Evolutionary conservation across 1,140 invertebrate species (phyloP).

Genomic region (Leptopilina clavipes): DNA sequence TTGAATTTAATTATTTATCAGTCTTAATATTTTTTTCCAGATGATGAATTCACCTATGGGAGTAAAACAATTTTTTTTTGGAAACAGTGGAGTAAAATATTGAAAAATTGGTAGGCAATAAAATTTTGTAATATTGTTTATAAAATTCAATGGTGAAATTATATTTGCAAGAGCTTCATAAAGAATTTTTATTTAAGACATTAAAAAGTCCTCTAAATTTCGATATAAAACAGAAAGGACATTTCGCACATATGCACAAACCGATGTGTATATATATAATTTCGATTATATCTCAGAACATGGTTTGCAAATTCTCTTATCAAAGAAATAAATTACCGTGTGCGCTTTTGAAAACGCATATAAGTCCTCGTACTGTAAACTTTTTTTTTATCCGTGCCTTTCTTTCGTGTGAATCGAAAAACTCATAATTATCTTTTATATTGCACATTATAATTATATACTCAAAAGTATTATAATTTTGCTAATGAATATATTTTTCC

Average conservation of each 20-base stretch:
- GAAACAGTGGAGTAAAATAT: no score
- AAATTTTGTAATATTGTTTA: no score
- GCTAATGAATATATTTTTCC: no score
- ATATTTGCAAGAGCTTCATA: no score
- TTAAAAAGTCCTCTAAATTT: not conserved
- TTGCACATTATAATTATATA: not conserved
- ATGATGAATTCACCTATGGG: no score
- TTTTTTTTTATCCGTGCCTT: not conserved
- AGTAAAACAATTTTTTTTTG: no score
- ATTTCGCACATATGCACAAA: not conserved
- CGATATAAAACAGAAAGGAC: not conserved
- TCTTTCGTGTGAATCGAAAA: not conserved
- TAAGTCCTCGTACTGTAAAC: not conserved
- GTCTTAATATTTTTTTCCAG: no score
- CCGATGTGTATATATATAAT: not conserved
- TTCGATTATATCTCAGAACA: slow-evolving; percentile 5
- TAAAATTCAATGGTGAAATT: no score
- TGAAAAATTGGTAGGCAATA: no score
- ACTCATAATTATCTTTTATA: not conserved
- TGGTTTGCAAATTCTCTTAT: slow-evolving; percentile 11
- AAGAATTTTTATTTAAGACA: not conserved
- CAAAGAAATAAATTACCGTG: not conserved
- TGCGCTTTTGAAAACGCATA: not conserved
- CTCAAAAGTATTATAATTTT: not conserved
- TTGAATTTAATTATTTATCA: no score